Evolutionary conservation across 2,888 invertebrate genomes (phyloP).

Genomic region (Pseudococcus jackbeardsleyi): DNA sequence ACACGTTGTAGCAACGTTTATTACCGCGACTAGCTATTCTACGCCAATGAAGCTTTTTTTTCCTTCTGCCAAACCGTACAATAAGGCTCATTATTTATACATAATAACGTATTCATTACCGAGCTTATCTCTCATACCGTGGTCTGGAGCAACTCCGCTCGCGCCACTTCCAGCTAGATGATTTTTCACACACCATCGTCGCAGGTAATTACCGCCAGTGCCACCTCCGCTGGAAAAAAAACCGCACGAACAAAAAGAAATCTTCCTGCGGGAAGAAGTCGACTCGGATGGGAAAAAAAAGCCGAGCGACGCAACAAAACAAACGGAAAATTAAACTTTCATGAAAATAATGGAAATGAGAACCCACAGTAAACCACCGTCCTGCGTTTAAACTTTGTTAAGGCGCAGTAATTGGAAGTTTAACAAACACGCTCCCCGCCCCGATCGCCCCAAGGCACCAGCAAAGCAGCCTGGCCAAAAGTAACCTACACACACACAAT

Average conservation of each 20-base stretch:
- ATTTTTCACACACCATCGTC: slow-evolving; percentile 1
- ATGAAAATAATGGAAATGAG: slow-evolving; percentile 61
- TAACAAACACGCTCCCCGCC: slow-evolving; percentile 35
- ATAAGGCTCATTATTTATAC: slow-evolving; percentile 24
- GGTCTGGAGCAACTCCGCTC: background rate
- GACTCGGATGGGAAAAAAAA: slow-evolving; percentile 15
- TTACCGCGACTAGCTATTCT: background rate
- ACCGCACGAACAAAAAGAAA: background rate
- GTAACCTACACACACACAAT: background rate
- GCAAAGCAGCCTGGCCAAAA: background rate
- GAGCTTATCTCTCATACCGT: background rate
- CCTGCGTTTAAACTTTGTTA: slow-evolving; percentile 62
- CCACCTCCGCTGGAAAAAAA: background rate
- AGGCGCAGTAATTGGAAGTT: slow-evolving; percentile 63
- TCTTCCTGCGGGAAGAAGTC: background rate
- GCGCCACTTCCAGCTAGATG: background rate
- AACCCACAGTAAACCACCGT: slow-evolving; percentile 62
- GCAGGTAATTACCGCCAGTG: background rate
- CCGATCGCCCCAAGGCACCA: background rate
- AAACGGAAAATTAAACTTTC: slow-evolving; percentile 64
- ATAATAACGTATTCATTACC: slow-evolving; percentile 29
- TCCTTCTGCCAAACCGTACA: background rate
- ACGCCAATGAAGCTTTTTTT: too few relatives aligned
- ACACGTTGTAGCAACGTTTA: background rate
- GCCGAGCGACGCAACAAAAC: slow-evolving; percentile 39